These are phyloP conservation scores for Rhea americana DNA, from an alignment of 2,113 vertebrate genomes.

Conservation along the genomic window DNA sequence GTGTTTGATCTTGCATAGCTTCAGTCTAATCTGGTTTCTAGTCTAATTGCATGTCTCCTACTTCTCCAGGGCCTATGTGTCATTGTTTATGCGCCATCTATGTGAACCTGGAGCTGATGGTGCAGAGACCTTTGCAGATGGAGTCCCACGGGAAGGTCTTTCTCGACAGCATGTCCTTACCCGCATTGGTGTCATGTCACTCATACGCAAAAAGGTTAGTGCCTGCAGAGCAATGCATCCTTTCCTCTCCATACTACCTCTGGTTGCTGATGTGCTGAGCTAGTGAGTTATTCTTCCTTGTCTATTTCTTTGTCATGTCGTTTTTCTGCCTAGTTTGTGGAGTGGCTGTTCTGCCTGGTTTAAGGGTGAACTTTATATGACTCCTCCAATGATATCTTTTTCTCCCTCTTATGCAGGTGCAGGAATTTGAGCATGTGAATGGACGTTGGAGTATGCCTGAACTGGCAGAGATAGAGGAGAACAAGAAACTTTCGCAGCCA, in stretches of 20 bases:
- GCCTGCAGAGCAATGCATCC: fast-evolving
- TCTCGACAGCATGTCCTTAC: constrained; percentile 97
- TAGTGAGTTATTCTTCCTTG: background rate
- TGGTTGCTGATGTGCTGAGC: background rate
- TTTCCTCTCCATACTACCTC: fast-evolving
- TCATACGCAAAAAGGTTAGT: constrained; percentile 95
- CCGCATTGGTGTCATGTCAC: constrained; percentile 97
- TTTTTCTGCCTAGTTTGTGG: no score
- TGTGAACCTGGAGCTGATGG: constrained; percentile 97
- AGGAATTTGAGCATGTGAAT: constrained; percentile 98
- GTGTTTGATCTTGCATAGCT: background rate
- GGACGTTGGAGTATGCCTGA: constrained; percentile 99
- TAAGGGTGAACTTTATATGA: background rate
- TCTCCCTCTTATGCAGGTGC: constrained; percentile 79
- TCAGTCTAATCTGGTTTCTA: background rate
- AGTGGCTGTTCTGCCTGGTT: background rate
- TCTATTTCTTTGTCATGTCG: background rate
- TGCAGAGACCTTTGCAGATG: constrained; percentile 96
- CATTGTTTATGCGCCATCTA: constrained; percentile 96
- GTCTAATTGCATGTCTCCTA: background rate
- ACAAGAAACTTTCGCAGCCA: constrained; percentile 89
- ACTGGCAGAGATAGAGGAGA: constrained; percentile 94
- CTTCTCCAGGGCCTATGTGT: constrained; percentile 89
- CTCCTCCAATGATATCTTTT: background rate
- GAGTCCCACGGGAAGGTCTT: constrained; percentile 94